Conservation (phyloP, 2,888 invertebrate species). For the Papilio demoleus region DNA sequence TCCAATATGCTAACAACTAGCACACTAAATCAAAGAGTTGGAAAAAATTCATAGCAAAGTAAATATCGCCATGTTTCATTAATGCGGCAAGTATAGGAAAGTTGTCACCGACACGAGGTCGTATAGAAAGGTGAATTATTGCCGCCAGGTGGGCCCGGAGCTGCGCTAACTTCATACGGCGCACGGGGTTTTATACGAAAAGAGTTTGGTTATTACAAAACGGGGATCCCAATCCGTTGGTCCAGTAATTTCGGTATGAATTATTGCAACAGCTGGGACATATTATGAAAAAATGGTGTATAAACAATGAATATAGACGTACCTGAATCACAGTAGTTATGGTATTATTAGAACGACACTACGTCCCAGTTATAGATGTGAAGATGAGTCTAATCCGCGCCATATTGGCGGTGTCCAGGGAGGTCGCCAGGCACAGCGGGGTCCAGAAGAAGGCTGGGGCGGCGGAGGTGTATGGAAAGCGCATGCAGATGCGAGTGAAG, state of each 20-base stretch:
- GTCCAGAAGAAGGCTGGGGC: too few species aligned
- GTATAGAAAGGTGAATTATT: conserved; percentile 46
- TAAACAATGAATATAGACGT: background rate
- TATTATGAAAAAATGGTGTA: conserved; percentile 2
- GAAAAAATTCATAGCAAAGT: conserved; percentile 18
- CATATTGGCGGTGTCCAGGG: too few species aligned
- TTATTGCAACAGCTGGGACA: conserved; percentile 36
- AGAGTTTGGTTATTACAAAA: conserved; percentile 22
- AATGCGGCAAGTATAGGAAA: conserved; percentile 35
- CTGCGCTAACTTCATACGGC: background rate
- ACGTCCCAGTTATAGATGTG: too few species aligned
- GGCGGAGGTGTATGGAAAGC: too few species aligned
- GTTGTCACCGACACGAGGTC: conserved; percentile 46
- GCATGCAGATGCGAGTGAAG: too few species aligned
- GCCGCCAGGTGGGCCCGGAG: conserved; percentile 33
- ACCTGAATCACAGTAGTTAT: background rate
- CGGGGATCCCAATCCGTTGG: conserved; percentile 34
- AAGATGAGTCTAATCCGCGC: too few species aligned
- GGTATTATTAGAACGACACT: too few species aligned
- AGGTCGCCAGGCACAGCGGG: too few species aligned
- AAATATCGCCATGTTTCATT: conserved; percentile 27
- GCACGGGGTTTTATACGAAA: background rate
- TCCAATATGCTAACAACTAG: too few species aligned
- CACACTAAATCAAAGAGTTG: background rate
- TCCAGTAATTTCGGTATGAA: conserved; percentile 34